Conservation (phyloP, 2,888 invertebrate species). For the Dorcus hopei region DNA sequence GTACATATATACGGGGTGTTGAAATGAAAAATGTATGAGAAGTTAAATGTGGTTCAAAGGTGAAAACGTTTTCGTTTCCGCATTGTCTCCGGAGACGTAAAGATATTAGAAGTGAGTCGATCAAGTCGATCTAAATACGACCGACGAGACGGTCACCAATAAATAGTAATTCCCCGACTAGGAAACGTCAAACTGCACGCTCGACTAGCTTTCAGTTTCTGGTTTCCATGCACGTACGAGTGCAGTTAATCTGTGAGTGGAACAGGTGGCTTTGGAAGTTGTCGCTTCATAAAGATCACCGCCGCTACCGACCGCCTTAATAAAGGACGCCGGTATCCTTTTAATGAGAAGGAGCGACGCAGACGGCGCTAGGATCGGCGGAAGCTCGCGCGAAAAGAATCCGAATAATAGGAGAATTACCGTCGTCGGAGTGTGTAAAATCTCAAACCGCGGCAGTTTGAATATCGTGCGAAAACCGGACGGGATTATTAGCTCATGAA, state of each 20-base stretch:
- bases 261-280: constrained; percentile 10
- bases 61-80: background rate
- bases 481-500: constrained; percentile 4
- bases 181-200: constrained; percentile 30
- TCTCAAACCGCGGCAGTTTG: background rate
- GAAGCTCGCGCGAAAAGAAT: no score
- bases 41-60: background rate
- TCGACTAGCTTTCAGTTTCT: constrained; percentile 29
- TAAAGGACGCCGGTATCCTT: background rate
- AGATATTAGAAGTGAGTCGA: background rate
- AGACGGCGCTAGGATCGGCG: background rate
- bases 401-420: no score
- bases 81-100: background rate
- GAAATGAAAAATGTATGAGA: background rate
- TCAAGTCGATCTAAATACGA: constrained; percentile 15
- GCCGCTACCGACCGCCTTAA: background rate
- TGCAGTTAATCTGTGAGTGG: constrained; percentile 14
- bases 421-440: no score
- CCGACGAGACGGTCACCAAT: constrained; percentile 27
- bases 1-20: no score
- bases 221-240: constrained; percentile 36
- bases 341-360: background rate
- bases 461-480: background rate
- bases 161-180: constrained; percentile 31
- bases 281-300: constrained; percentile 1